Base-by-base conservation (phyloP, 2,797 vertebrate species). In the Schizothorax lantsangensis region DNA sequence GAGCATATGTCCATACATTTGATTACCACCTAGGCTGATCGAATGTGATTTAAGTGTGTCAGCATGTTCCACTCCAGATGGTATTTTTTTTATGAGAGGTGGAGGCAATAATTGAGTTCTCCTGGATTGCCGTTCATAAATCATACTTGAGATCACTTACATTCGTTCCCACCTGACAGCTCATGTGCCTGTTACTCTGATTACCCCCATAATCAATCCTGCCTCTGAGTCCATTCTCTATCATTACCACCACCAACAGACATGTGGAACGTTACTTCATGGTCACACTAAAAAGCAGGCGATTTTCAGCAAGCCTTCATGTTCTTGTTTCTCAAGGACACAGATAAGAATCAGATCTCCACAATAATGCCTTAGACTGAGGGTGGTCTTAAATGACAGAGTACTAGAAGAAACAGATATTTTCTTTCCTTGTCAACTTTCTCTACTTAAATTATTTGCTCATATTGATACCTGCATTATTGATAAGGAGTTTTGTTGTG, bases 391-490 rank as follows among this genome's bases (percentile, higher is more conserved):
- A 30, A 79, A 74, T 59, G 72, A 84, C 79, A 78, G 45, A 68
- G 11, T 17, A 17, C 47, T 45, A 26, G 74, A 85, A 66, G 43
- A 79, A 80, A 86, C 15, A 12, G 9, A 66, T 38, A 23, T 59
- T 38, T 38, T 33, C 21, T 73, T 26, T 77, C 74, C 43, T 80
- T 72, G 26, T 23, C 6, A 57, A 75, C 66, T 49, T 87, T 80
- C 9, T 49, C 54, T 38, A 36, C 6, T 19, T 90, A 52, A 81
- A 84, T 86, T 52, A 84, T 89, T 88, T 43, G 86, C 59, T 9
- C 30, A 52, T 79, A 82, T 62, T 88, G 66, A 86, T 84, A 30
- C 64, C 43, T 88, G 79, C 45, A 86, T 89, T 77, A 88, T 89
- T 86, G 84, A 89, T 85, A 59, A 89, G 49, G 26, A 26, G 57